phyloP scores from a whole-genome alignment of 2,888 invertebrate genomes.

The Andrena dorsata region DNA sequence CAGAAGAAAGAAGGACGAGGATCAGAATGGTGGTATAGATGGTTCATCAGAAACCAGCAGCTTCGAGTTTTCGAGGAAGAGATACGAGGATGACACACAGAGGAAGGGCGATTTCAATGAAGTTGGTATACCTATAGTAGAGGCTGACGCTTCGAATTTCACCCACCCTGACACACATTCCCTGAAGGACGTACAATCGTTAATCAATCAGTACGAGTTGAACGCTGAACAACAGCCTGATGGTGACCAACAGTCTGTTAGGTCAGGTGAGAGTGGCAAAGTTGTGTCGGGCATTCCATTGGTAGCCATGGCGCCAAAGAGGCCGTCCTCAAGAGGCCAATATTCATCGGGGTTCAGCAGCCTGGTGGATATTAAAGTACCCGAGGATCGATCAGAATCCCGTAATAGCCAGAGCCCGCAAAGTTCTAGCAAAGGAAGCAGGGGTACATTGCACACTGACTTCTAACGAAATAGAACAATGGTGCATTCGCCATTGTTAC shows the following conservation, averaged over 20 bases:
- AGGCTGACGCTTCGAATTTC: constrained; percentile 16
- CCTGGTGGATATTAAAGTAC: constrained; percentile 66
- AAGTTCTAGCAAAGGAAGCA: constrained; percentile 48
- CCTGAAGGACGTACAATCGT: constrained; percentile 61
- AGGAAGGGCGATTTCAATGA: constrained; percentile 82
- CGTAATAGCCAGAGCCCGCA: constrained; percentile 61
- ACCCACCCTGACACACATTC: not conserved
- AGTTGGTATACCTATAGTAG: constrained; percentile 80
- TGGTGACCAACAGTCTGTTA: constrained; percentile 61
- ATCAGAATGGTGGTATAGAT: constrained; percentile 63
- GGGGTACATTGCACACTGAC: constrained; percentile 75
- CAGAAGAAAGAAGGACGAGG: constrained; percentile 30
- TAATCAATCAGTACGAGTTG: constrained; percentile 68
- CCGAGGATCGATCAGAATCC: constrained; percentile 21
- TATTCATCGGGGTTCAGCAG: constrained; percentile 80
- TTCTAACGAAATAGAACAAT: constrained; percentile 61
- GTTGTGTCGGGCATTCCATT: constrained; percentile 62
- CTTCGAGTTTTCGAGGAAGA: constrained; percentile 71
- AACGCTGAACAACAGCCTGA: constrained; percentile 47
- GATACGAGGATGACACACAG: constrained; percentile 15
- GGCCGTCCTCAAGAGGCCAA: constrained; percentile 76
- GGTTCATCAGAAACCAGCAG: constrained; percentile 74
- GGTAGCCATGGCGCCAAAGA: constrained; percentile 63
- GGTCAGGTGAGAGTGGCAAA: constrained; percentile 60
- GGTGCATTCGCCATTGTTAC: not conserved